A percentile compares a stretch with the other conserved stretches of the same genome.
phyloP scores from a whole-genome alignment of 1,140 invertebrate species.

The Drosophila aff. region DNA sequence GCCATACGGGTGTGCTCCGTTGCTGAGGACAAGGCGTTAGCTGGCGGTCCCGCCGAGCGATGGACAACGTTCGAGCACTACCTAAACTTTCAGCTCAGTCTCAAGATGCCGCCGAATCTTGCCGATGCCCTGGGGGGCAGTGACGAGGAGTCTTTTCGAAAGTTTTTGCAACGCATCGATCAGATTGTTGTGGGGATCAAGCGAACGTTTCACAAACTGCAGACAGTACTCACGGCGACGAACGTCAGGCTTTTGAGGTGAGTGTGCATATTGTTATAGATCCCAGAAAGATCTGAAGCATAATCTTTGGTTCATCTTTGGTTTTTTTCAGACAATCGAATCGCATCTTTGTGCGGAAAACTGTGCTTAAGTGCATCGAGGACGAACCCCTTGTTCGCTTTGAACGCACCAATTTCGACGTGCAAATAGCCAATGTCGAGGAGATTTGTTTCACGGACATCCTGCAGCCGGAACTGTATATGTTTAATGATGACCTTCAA shows the following conservation, averaged over 20 bases:
- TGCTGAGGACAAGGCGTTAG: not conserved
- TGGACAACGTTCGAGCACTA: slow-evolving; percentile 39
- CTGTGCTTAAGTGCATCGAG: slow-evolving; percentile 12
- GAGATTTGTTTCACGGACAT: slow-evolving; percentile 52
- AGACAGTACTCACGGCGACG: slow-evolving; percentile 7
- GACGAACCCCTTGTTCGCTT: slow-evolving; percentile 14
- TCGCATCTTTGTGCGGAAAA: slow-evolving; percentile 50
- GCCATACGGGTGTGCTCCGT: slow-evolving; percentile 41
- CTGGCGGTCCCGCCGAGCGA: not conserved
- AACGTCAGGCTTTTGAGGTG: slow-evolving; percentile 44
- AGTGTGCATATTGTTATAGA: not conserved
- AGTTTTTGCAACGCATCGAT: slow-evolving; percentile 47
- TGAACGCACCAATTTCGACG: slow-evolving; percentile 32
- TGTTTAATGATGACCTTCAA: slow-evolving; percentile 66
- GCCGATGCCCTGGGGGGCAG: slow-evolving; percentile 40
- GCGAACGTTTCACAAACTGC: slow-evolving; percentile 18
- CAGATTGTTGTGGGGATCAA: slow-evolving; percentile 24
- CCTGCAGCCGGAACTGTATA: slow-evolving; percentile 51
- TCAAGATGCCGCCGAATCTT: slow-evolving; percentile 54
- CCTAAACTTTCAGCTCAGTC: slow-evolving; percentile 58
- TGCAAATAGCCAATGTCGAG: slow-evolving; percentile 55
- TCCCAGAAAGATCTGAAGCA: too few relatives aligned
- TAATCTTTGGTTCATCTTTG: not conserved
- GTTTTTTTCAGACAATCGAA: slow-evolving; percentile 42
- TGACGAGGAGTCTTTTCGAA: slow-evolving; percentile 17